Base-by-base conservation (phyloP, 2,888 invertebrate species). In the Mesopsocus fuscifrons region DNA sequence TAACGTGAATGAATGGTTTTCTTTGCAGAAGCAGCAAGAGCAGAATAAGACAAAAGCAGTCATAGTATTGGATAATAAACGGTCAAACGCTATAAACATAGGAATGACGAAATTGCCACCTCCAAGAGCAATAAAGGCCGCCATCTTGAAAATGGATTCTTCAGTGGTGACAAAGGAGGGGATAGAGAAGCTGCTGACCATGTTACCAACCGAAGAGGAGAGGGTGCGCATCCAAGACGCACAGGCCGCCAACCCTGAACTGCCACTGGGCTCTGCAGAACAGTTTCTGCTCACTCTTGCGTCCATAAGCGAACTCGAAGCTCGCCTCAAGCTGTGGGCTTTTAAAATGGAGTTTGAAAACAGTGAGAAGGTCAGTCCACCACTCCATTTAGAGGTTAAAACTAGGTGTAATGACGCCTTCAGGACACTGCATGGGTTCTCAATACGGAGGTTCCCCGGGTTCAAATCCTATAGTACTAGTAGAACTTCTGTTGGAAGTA, bases 41-140 rank as follows among this genome's bases (percentile, higher is more conserved):
- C 64, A 78, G 61, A 80, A 79, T 56, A 82, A 81, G 55, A 87
- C 80, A 63, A 88, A 87, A 59, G 87, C 89, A 62, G 76, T 92
- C 48, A 84, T 94, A 44, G 94, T 98, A 32, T 66, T 98, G 61
- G 92, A 94, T 61, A 82, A 92, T 35, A 98, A 97, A 60, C 72
- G 98, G 49, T 98, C 98, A 5, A 98, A 98, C 61, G 95, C 94
- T 33, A 98, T 99, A 52, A 98, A 98, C 60, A 99, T 99, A 54
- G 95, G 95, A 13, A 85, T 99, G 81, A 99, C 97, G 17, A 97
- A 95, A 59, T 66, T 99, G 49, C 98, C 98, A 2, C 95, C 95
- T 1, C 89, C 95, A 0, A 74, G 94, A 49, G 89, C 95, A 5
- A 99, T 99, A 49, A 97, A 97, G 60, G 85, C 94, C n/a, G 98